These are phyloP conservation scores for Cathartes aura DNA, from an alignment of 2,113 vertebrate genomes.

Conservation along the genomic window DNA sequence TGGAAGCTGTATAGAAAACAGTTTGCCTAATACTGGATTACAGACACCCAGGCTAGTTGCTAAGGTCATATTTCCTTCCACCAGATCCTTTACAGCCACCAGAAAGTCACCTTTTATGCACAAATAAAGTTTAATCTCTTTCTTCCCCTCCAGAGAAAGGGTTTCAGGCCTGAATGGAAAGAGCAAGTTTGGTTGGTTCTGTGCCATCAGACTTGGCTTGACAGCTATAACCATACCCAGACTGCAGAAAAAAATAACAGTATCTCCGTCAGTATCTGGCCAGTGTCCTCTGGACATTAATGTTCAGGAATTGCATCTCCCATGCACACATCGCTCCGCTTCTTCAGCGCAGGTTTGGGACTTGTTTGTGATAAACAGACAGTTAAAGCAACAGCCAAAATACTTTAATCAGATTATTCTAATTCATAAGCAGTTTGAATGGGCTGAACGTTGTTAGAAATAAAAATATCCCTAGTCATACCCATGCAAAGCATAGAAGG, in stretches of 20 bases:
- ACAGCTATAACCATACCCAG: not conserved
- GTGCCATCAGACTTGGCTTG: not conserved
- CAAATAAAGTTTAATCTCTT: not conserved
- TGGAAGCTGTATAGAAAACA: not conserved
- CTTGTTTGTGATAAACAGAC: not conserved
- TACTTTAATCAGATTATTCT: not conserved
- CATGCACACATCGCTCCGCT: not conserved
- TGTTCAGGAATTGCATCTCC: not conserved
- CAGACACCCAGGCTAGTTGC: not conserved
- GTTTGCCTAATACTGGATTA: not conserved
- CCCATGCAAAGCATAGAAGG: not conserved
- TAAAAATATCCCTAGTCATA: not conserved
- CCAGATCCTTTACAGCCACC: not conserved
- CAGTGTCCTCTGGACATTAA: not conserved
- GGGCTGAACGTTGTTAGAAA: not conserved
- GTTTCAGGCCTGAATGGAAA: not conserved
- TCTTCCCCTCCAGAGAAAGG: not conserved
- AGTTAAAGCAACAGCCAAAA: not conserved
- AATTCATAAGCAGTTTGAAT: not conserved
- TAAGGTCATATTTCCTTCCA: constrained; percentile 18
- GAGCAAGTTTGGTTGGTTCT: not conserved
- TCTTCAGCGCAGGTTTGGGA: not conserved
- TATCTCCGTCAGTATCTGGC: not conserved
- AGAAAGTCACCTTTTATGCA: not conserved
- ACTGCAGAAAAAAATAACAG: not conserved